Evolutionary conservation across 2,113 vertebrate species (phyloP).

Genomic region (Picathartes gymnocephalus): DNA sequence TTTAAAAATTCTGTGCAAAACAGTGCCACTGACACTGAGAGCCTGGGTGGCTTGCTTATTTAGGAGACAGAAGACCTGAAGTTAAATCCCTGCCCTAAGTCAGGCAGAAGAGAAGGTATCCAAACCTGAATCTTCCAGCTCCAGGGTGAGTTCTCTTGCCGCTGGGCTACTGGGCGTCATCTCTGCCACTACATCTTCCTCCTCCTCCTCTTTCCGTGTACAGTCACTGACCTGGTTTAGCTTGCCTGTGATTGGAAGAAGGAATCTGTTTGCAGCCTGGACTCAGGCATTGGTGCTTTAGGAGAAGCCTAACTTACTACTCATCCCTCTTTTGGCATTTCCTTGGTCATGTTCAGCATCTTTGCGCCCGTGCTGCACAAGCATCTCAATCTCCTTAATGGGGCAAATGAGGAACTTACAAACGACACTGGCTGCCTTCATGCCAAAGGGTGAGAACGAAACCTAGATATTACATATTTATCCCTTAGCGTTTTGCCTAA

Average conservation of each 20-base stretch:
- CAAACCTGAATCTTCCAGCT: not conserved
- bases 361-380: not conserved
- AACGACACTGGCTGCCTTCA: not conserved
- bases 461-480: not conserved
- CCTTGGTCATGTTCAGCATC: not conserved
- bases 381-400: not conserved
- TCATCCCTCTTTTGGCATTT: not conserved
- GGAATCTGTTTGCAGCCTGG: not conserved
- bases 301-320: not conserved
- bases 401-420: not conserved
- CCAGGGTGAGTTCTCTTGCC: not conserved
- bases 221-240: constrained; percentile 7
- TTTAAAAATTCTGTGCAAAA: not conserved
- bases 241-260: not conserved
- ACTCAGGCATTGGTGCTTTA: not conserved
- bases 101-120: not conserved
- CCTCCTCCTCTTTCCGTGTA: not conserved
- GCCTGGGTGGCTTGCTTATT: not conserved
- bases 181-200: not conserved
- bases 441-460: not conserved
- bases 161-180: not conserved
- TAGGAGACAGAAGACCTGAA: not conserved
- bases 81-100: not conserved
- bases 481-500: not conserved
- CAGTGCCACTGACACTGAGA: not conserved